Evolutionary conservation across 2,113 vertebrate genomes (phyloP).

Genomic region (Oryzias celebensis): DNA sequence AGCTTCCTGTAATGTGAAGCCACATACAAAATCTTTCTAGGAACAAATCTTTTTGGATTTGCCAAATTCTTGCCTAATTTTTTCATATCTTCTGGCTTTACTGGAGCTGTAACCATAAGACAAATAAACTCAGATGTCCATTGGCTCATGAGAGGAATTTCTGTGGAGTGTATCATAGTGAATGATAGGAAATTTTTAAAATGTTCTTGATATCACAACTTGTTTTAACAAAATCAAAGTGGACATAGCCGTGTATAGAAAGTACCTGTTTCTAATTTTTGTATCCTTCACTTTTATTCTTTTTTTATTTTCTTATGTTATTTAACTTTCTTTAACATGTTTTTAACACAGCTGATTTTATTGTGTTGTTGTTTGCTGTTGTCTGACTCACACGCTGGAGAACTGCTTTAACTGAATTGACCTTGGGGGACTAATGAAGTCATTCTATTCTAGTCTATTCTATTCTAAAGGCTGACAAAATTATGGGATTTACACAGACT

Average conservation of each 20-base stretch:
- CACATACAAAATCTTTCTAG: conserved; percentile 39
- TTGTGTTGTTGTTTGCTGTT: too few species aligned
- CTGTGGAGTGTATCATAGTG: conserved; percentile 65
- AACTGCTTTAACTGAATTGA: too few species aligned
- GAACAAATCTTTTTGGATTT: conserved; percentile 39
- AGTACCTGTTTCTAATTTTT: too few species aligned
- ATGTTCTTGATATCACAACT: conserved; percentile 19
- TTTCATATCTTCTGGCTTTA: conserved; percentile 62
- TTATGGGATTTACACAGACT: conserved; percentile 13
- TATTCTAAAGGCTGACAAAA: conserved; percentile 37
- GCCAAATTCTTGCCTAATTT: conserved; percentile 52
- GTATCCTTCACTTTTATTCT: too few species aligned
- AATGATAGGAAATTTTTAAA: conserved; percentile 33
- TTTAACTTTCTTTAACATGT: too few species aligned
- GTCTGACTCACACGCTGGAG: too few species aligned
- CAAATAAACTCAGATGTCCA: conserved; percentile 54
- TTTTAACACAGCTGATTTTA: too few species aligned
- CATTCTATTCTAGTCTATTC: too few species aligned
- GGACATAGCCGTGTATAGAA: too few species aligned
- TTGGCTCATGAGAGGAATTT: conserved; percentile 54
- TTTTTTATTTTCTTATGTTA: too few species aligned
- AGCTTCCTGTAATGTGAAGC: conserved; percentile 21
- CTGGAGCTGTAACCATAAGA: conserved; percentile 61
- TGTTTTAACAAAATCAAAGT: too few species aligned
- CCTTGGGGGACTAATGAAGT: too few species aligned